Evolutionary conservation across 2,113 vertebrate genomes (phyloP), one percentile per base, ranked within the genome.

Genomic region (Oryzias celebensis): DNA sequence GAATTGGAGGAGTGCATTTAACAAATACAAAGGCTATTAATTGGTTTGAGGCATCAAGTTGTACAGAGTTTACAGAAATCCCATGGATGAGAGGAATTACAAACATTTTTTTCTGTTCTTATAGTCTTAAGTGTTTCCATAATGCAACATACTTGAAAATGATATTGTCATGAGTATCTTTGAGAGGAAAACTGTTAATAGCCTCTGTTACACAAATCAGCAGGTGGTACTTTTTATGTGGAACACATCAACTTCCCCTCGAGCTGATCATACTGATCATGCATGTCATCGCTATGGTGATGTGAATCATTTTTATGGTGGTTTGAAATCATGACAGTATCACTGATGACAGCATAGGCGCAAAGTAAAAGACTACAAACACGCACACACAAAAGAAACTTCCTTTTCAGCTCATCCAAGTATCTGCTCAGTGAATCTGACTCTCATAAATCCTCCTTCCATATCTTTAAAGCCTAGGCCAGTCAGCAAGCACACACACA

Each of bases 371-470:
- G 18, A 43, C 16, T 7, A 62, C 31, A 43, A 28, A 51, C 6
- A 15, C 26, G 59, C 23, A 56, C 51, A 62, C 28, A 31, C 45
- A 65, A 26, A 5, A 26, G 10, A 36, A 36, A 36, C 52, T 48
- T 12, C 4, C 7, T 16, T 0, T 3, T 26, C 42, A 36, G 58
- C 41, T 65, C 58, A 43, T 72, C 56, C n/a, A 28, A 52, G 49
- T 61, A 60, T 74, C 73, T 62, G 66, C 68, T 17, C 57, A 58
- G 63, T 66, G 68, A 55, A 69, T 78, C 73, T 80, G 50, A 52
- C 49, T 44, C 51, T 77, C 57, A 78, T 84, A 73, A 86, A 85
- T 84, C 78, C 76, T 68, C 53, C 62, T 68, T 71, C 52, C 51
- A 52, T 53, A 44, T 50, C 45, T 62, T 65, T 36, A 62, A 20